Evolutionary conservation across 2,888 invertebrate species (phyloP).

Genomic region (Cremastinae sp.): DNA sequence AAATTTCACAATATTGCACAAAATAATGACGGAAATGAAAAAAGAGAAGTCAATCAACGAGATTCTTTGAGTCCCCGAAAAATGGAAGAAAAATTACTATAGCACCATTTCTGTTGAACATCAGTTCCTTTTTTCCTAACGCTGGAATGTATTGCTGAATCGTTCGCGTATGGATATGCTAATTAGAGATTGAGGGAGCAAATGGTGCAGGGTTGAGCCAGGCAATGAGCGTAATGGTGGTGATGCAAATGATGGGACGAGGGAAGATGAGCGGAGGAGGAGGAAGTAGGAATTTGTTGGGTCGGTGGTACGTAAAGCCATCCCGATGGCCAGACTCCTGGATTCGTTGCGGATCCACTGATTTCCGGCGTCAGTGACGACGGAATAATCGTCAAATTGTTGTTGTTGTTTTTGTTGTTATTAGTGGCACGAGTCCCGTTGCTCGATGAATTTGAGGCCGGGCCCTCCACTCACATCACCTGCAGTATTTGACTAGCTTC

Average conservation of each 20-base stretch:
- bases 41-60: slow-evolving; percentile 6
- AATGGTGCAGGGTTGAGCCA: slow-evolving; percentile 78
- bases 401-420: slow-evolving; percentile 64
- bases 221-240: slow-evolving; percentile 74
- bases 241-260: slow-evolving; percentile 63
- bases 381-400: slow-evolving; percentile 64
- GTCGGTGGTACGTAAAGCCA: slow-evolving; percentile 75
- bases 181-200: slow-evolving; percentile 77
- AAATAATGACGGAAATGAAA: slow-evolving; percentile 34
- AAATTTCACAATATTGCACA: slow-evolving; percentile 20
- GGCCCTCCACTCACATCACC: slow-evolving; percentile 84
- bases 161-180: not conserved
- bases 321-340: slow-evolving; percentile 72
- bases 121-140: not conserved
- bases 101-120: slow-evolving; percentile 8
- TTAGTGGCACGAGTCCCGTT: slow-evolving; percentile 65
- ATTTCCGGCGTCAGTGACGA: slow-evolving; percentile 57
- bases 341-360: slow-evolving; percentile 44
- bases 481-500: slow-evolving; percentile 95
- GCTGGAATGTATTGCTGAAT: not conserved
- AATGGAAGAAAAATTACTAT: not conserved
- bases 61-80: slow-evolving; percentile 23
- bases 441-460: slow-evolving; percentile 71
- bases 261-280: not conserved
- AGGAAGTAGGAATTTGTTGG: slow-evolving; percentile 60